phyloP scores from a whole-genome alignment of 2,888 invertebrate genomes.

The Aplocera efformata region DNA sequence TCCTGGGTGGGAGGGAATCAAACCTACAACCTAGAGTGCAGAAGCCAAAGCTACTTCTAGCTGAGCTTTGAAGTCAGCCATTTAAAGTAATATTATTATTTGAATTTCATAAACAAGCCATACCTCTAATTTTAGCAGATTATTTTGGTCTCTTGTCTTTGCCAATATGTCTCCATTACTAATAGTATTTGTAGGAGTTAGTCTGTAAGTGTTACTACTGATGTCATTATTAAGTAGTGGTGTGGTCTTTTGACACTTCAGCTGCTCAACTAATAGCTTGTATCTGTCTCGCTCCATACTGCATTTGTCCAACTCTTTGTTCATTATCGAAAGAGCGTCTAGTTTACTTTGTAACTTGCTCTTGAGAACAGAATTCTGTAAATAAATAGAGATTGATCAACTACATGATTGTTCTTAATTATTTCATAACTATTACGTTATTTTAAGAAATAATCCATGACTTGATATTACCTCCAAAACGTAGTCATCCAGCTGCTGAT shows the following conservation, averaged over 20 bases:
- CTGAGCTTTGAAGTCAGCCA: no score
- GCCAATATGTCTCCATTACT: conserved; percentile 80
- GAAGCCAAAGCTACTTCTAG: no score
- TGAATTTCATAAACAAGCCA: no score
- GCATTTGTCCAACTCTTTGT: conserved; percentile 88
- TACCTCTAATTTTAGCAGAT: conserved; percentile 77
- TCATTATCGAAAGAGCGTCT: conserved; percentile 89
- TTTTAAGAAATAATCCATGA: no score
- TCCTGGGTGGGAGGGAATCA: no score
- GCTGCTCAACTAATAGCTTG: conserved; percentile 89
- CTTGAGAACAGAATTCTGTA: conserved; percentile 82
- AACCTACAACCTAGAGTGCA: no score
- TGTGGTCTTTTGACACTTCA: conserved; percentile 74
- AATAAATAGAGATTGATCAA: conserved; percentile 15
- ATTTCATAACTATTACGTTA: no score
- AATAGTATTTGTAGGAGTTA: conserved; percentile 64
- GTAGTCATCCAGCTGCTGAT: conserved; percentile 70
- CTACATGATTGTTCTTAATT: no score
- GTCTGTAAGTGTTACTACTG: conserved; percentile 45
- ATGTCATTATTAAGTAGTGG: conserved; percentile 39
- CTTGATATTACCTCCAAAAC: conserved; percentile 51
- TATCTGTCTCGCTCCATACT: conserved; percentile 89
- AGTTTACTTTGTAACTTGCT: conserved; percentile 90
- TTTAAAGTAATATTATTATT: no score
- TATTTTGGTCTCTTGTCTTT: conserved; percentile 81